Evolutionary conservation across 2,113 vertebrate genomes (phyloP).

Genomic region (Vanacampus margaritifer): DNA sequence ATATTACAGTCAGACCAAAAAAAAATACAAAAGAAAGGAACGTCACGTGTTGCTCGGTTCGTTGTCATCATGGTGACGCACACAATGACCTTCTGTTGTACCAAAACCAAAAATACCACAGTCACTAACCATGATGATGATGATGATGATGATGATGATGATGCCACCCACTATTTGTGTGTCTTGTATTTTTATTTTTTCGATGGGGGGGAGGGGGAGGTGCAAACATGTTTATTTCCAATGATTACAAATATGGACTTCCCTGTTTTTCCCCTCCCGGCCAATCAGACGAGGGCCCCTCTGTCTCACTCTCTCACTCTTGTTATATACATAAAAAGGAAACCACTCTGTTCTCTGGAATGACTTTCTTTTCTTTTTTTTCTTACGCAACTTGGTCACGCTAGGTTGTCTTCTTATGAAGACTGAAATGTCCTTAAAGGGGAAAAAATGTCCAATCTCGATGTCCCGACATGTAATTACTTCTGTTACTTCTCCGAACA

Average conservation of each 20-base stretch:
- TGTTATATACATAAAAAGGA: slow-evolving; percentile 75
- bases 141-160: slow-evolving; percentile 61
- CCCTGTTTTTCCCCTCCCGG: slow-evolving; percentile 21
- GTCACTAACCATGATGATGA: slow-evolving; percentile 50
- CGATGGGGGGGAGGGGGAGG: slow-evolving; percentile 18
- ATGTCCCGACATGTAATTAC: slow-evolving; percentile 59
- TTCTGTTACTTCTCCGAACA: slow-evolving; percentile 68
- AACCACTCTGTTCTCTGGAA: slow-evolving; percentile 52
- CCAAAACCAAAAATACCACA: slow-evolving; percentile 74
- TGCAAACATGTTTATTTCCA: not conserved
- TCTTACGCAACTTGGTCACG: slow-evolving; percentile 55
- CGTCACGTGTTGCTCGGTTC: slow-evolving; percentile 59
- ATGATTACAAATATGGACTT: not conserved
- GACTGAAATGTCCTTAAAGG: slow-evolving; percentile 62
- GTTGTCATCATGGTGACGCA: slow-evolving; percentile 48
- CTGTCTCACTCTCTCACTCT: slow-evolving; percentile 42
- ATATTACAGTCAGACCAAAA: slow-evolving; percentile 75
- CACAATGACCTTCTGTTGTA: slow-evolving; percentile 66
- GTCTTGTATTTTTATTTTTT: slow-evolving; percentile 59
- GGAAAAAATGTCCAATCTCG: slow-evolving; percentile 54
- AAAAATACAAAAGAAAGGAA: slow-evolving; percentile 43
- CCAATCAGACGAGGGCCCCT: slow-evolving; percentile 73
- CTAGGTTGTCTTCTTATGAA: slow-evolving; percentile 67
- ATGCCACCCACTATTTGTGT: slow-evolving; percentile 59
- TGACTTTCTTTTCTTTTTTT: slow-evolving; percentile 62